Percentiles rank a stretch among this genome's conserved stretches.
Conservation (phyloP, 2,888 invertebrate species). For the Keiferia lycopersicella region DNA sequence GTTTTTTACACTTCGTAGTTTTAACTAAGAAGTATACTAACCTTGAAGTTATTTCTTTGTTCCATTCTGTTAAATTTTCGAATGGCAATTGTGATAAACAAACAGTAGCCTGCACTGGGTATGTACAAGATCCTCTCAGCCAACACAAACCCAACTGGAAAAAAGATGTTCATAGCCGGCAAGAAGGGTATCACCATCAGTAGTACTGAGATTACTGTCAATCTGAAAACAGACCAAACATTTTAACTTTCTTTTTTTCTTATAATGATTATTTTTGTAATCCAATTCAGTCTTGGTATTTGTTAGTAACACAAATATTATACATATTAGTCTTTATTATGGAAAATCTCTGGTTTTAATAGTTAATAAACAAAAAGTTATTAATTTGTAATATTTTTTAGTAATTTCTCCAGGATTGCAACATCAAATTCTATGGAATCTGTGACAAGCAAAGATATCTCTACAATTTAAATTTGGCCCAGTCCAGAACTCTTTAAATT, state of each 20-base stretch:
- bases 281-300: not conserved
- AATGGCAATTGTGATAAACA: conserved; percentile 85
- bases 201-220: conserved; percentile 79
- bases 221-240: conserved; percentile 65
- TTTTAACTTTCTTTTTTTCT: conserved; percentile 16
- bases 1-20: too few relatives aligned
- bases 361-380: too few relatives aligned
- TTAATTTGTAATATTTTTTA: too few relatives aligned
- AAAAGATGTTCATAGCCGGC: conserved; percentile 91
- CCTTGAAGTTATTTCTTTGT: conserved; percentile 42
- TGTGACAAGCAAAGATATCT: too few relatives aligned
- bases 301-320: not conserved
- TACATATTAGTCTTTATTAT: too few relatives aligned
- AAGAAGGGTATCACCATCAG: conserved; percentile 88
- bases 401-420: too few relatives aligned
- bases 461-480: too few relatives aligned
- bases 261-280: not conserved
- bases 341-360: too few relatives aligned
- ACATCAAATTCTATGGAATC: too few relatives aligned
- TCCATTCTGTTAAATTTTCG: conserved; percentile 46
- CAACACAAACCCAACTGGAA: conserved; percentile 94
- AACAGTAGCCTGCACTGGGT: conserved; percentile 90
- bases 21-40: conserved; percentile 37
- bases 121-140: conserved; percentile 93
- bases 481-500: too few relatives aligned